A percentile compares a stretch with the other conserved stretches of the same genome.
Evolutionary conservation across 1,140 invertebrate genomes (phyloP).

Genomic region (Schlechtendalia chinensis): DNA sequence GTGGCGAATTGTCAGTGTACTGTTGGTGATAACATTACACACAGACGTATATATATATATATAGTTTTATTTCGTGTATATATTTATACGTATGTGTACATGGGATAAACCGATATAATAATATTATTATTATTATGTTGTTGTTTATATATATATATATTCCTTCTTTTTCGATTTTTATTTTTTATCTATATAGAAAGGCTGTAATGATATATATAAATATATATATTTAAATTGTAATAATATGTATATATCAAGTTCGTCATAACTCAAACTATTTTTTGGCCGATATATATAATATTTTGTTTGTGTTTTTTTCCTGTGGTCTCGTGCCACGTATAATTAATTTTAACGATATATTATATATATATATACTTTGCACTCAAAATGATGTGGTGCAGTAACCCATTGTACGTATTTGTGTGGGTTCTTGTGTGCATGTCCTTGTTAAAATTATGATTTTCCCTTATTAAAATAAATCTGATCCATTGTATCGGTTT

Average conservation of each 20-base stretch:
- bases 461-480: constrained; percentile 20
- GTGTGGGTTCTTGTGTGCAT: too few relatives aligned
- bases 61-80: too few relatives aligned
- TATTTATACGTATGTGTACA: too few relatives aligned
- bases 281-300: constrained; percentile 4
- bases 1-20: constrained; percentile 70
- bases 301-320: constrained; percentile 17
- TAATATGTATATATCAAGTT: constrained; percentile 25
- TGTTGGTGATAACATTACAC: constrained; percentile 64
- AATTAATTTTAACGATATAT: background rate
- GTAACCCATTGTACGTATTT: background rate
- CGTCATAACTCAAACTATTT: constrained; percentile 23
- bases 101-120: background rate
- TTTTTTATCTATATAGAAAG: constrained; percentile 34
- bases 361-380: background rate
- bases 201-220: constrained; percentile 29
- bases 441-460: constrained; percentile 23
- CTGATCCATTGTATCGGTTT: constrained; percentile 24
- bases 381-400: background rate
- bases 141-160: constrained; percentile 39
- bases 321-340: constrained; percentile 5
- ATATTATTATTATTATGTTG: background rate
- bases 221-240: too few relatives aligned
- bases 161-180: constrained; percentile 37
- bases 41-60: too few relatives aligned